A percentile compares a stretch with the other conserved stretches of the same genome.
Conservation (phyloP, 2,113 vertebrate species). For the Python bivittatus region DNA sequence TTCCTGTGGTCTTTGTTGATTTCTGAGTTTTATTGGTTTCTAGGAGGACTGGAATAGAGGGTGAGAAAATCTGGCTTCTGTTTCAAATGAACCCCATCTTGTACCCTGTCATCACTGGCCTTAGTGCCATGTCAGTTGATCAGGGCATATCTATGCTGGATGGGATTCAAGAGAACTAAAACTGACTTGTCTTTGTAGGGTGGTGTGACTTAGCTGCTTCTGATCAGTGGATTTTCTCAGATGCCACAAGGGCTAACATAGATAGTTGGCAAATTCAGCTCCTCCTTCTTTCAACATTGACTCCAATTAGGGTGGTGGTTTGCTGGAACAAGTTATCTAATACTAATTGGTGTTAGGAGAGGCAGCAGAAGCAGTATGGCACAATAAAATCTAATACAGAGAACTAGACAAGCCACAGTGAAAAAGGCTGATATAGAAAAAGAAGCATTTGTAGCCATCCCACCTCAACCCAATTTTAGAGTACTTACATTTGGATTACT, state of each 20-base stretch:
- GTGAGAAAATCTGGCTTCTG: background rate
- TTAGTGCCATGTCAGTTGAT: background rate
- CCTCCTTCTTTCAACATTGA: background rate
- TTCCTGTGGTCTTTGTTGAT: background rate
- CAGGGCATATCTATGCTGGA: background rate
- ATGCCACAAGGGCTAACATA: background rate
- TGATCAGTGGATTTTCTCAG: background rate
- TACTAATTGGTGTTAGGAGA: no score
- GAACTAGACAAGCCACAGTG: background rate
- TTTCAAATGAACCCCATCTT: background rate
- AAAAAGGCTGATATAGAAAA: background rate
- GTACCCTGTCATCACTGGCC: background rate
- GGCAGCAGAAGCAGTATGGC: background rate
- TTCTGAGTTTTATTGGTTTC: background rate
- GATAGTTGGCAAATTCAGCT: background rate
- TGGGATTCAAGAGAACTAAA: background rate
- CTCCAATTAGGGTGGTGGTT: no score
- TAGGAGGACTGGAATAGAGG: background rate
- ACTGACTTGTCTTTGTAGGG: background rate
- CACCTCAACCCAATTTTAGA: background rate
- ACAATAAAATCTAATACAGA: background rate
- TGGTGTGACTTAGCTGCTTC: background rate
- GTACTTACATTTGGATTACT: background rate
- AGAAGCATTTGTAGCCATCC: background rate
- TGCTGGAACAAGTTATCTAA: no score